Evolutionary conservation across 2,888 invertebrate genomes (phyloP).

Genomic region (Clistopyga incitator): DNA sequence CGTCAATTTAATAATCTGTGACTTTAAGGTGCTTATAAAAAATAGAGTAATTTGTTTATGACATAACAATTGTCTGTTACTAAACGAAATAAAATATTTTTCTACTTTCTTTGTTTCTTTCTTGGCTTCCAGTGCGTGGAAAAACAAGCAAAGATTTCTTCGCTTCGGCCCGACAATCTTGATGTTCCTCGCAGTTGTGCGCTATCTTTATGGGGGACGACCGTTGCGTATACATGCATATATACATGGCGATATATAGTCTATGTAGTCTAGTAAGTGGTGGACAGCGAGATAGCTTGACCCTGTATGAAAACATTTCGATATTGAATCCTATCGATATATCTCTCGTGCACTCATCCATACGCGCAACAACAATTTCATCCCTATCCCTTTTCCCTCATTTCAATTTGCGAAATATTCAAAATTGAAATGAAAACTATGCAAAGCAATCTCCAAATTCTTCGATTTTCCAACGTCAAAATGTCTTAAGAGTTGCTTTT

Average conservation of each 20-base stretch:
- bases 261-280: conserved; percentile 24
- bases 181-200: conserved; percentile 65
- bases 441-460: background rate
- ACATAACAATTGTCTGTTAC: background rate
- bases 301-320: conserved; percentile 73
- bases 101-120: conserved; percentile 8
- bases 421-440: background rate
- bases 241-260: conserved; percentile 31
- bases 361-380: conserved; percentile 68
- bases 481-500: background rate
- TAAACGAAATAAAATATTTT: conserved; percentile 20
- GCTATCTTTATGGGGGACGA: conserved; percentile 78
- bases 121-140: conserved; percentile 27
- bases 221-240: conserved; percentile 38
- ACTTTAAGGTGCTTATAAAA: background rate
- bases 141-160: conserved; percentile 53
- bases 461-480: background rate
- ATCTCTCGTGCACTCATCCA: conserved; percentile 53
- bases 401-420: background rate
- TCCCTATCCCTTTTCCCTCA: conserved; percentile 15
- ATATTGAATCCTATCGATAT: conserved; percentile 79
- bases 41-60: background rate
- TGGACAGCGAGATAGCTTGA: conserved; percentile 63
- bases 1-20: background rate
- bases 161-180: conserved; percentile 48